Base-by-base conservation (phyloP, 2,888 invertebrate species). In the Seladonia tumulorum region DNA sequence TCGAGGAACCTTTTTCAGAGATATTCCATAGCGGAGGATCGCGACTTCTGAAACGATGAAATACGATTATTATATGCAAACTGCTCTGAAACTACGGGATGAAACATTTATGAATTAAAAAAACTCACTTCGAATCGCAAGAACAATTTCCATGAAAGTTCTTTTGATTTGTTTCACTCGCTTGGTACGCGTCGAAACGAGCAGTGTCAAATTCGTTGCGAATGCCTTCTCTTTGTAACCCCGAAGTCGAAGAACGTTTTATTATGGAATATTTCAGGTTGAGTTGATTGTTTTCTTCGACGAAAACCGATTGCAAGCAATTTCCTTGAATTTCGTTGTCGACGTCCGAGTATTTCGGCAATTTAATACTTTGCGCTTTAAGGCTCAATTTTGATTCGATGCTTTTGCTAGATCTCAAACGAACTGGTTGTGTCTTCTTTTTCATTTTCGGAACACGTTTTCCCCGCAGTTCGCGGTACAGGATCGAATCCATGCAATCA, bases 121-220 rank as follows among this genome's bases (percentile, higher is more conserved):
- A 53, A 12, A 85, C 85, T 84, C 47, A 84, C 85, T 83, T 85
- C 39, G 75, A 1, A 35, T 73, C 25, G 47, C 76, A 77, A 22
- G 29, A 35, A 49, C 81, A 81, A 66, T 63, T 86, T 39, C 60
- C 22, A 16, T 70, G 77, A 39, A 5, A 53, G 29, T 47, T 78
- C n/a, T 35, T 70, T 18, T n/a, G 76, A 14, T 29, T 47, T 42
- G 18, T 49, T 35, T 18, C 5, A 12, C n/a, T 25, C 42, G 45
- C 49, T 16, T 72, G 71, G 39, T 45, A 72, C 14, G 16, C 14
- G 14, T 16, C 10, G 1, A 47, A 25, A 14, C 16, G 57, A 4
- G n/a, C 22, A n/a, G 35, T 49, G 35, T 72, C 60, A 25, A 29
- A 25, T 8, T 74, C 63, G 7, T 63, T 42, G 49, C 1, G 42